These are phyloP conservation scores for Cephus rjabovi DNA, from an alignment of 2,888 invertebrate genomes.

Conservation along the genomic window DNA sequence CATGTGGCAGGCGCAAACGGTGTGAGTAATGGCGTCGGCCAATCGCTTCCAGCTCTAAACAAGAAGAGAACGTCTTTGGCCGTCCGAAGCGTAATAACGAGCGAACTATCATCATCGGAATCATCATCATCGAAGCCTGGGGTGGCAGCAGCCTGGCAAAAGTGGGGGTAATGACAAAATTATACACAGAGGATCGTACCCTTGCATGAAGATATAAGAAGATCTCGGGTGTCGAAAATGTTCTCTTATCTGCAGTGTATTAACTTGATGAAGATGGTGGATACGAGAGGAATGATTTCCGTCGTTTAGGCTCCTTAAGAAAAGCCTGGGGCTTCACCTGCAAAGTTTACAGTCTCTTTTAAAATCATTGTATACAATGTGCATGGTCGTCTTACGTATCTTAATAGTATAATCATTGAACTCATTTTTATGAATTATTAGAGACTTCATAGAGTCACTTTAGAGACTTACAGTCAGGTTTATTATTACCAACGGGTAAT, in stretches of 20 bases:
- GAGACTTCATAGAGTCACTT: neutral
- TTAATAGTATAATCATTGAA: neutral
- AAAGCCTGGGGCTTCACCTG: neutral
- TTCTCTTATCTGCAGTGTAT: slow-evolving; percentile 28
- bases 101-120: slow-evolving; percentile 53
- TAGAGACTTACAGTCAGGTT: neutral
- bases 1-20: slow-evolving; percentile 60
- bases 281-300: slow-evolving; percentile 24
- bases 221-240: slow-evolving; percentile 37
- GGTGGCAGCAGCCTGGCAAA: slow-evolving; percentile 13
- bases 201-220: slow-evolving; percentile 36
- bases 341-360: neutral
- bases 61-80: slow-evolving; percentile 29
- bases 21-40: slow-evolving; percentile 55
- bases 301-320: slow-evolving; percentile 12
- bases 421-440: neutral
- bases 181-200: slow-evolving; percentile 38
- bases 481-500: neutral
- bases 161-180: slow-evolving; percentile 50
- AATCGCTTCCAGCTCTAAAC: slow-evolving; percentile 51
- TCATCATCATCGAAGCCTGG: slow-evolving; percentile 48
- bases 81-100: slow-evolving; percentile 44
- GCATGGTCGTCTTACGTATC: neutral
- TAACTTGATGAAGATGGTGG: slow-evolving; percentile 19
- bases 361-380: neutral